Percentiles rank a stretch among this genome's conserved stretches.
These are phyloP conservation scores for Sebastes taczanowskii DNA, from an alignment of 2,797 vertebrate genomes.

Conservation along the genomic window DNA sequence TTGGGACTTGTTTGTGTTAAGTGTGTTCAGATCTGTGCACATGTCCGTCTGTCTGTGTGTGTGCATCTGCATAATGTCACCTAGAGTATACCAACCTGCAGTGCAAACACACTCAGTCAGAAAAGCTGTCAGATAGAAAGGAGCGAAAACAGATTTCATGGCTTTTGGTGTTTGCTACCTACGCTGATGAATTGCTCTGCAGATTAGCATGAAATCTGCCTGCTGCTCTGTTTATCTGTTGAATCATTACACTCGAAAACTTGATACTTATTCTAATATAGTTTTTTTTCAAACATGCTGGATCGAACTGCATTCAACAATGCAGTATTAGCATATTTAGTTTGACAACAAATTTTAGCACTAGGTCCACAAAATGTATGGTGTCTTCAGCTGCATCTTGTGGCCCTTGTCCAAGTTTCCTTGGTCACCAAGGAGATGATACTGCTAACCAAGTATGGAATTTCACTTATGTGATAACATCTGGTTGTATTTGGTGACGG, in stretches of 20 bases:
- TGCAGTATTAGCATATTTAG: not conserved
- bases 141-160: not conserved
- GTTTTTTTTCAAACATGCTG: not conserved
- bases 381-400: not conserved
- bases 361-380: not conserved
- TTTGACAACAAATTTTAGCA: not conserved
- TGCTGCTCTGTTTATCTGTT: not conserved
- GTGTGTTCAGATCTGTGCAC: not conserved
- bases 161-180: slow-evolving; percentile 8
- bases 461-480: not conserved
- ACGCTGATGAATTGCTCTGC: not conserved
- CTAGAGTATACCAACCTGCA: not conserved
- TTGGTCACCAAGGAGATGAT: not conserved
- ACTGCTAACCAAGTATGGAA: not conserved
- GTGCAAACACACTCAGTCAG: not conserved
- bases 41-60: not conserved
- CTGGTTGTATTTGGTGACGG: not conserved
- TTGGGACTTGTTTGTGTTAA: not conserved
- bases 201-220: not conserved
- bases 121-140: not conserved
- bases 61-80: not conserved
- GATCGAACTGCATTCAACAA: not conserved
- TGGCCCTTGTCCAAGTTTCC: too few species aligned
- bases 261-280: not conserved
- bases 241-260: not conserved